Evolutionary conservation across 2,888 invertebrate species (phyloP).

Genomic region (Coelinius sp.): DNA sequence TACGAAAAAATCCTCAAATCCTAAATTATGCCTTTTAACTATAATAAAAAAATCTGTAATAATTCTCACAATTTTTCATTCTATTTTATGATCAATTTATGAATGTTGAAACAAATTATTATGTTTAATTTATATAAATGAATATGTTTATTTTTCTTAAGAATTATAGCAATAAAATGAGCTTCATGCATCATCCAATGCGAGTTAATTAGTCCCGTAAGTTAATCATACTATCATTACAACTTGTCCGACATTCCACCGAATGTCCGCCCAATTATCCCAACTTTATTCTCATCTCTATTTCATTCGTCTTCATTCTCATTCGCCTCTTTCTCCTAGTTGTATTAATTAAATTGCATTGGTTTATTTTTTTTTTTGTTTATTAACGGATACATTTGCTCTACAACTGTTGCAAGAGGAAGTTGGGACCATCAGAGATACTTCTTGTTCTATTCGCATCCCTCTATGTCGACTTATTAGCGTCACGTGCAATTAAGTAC

Average conservation of each 20-base stretch:
- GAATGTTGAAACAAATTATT: too few species aligned
- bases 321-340: background rate
- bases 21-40: too few species aligned
- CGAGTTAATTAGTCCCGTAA: conserved; percentile 62
- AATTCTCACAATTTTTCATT: too few species aligned
- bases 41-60: too few species aligned
- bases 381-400: conserved; percentile 22
- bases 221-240: conserved; percentile 56
- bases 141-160: background rate
- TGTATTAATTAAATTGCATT: conserved; percentile 41
- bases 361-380: conserved; percentile 35
- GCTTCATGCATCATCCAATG: conserved; percentile 54
- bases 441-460: conserved; percentile 39
- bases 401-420: conserved; percentile 4
- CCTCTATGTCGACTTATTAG: conserved; percentile 42
- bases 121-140: background rate
- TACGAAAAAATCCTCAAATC: too few species aligned
- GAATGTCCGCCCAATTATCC: conserved; percentile 58
- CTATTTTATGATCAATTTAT: too few species aligned
- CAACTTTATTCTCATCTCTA: background rate
- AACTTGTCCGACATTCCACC: conserved; percentile 45
- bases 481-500: conserved; percentile 54
- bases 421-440: conserved; percentile 32
- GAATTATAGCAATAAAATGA: background rate
- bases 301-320: conserved; percentile 10